Evolutionary conservation across 2,797 vertebrate genomes (phyloP), one percentile per base, ranked within the genome.

Genomic region (Peromyscus eremicus): DNA sequence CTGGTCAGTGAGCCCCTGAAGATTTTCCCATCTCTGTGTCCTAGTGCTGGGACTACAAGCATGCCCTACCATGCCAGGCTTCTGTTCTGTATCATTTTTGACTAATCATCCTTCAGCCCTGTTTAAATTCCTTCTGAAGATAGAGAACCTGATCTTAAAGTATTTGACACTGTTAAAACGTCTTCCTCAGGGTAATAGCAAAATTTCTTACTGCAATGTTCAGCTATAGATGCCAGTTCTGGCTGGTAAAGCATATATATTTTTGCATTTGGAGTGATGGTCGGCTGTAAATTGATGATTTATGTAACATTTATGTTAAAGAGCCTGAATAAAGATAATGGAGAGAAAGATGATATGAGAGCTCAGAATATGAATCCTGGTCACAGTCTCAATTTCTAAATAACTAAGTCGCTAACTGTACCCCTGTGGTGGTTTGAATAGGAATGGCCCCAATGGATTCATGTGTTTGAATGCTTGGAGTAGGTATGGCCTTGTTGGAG

Each of bases 171-270:
- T 37, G 10, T 66, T 92, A 55, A 82, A 55, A 52, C 21, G 60
- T 86, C 68, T 89, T 92, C 89, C 57, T 84, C 43, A 40, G 57
- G 34, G 57, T 87, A 60, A 60, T n/a, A 87, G 84, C 32, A 93
- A 85, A 93, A 86, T 80, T 62, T 82, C 52, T 93, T 81, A 40
- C 6, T 34, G 71, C 27, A 94, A 93, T 80, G 6, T 14, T 62
- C 19, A 92, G 23, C 21, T 14, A 75, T 6, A 89, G 29, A 49
- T 46, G 55, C 19, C n/a, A 80, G 46, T 62, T 89, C 40, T 83
- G 70, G 81, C 23, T 90, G 43, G 46, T 29, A 75, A 92, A 92
- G 40, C 17, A 17, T 2, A 55, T 4, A 11, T 19, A 91, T 40
- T 16, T 86, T 79, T 66, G 92, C 85, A 13, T 52, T 94, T 86